Base-by-base conservation (phyloP, 2,113 vertebrate genomes). In the Pachycephala philippinensis region DNA sequence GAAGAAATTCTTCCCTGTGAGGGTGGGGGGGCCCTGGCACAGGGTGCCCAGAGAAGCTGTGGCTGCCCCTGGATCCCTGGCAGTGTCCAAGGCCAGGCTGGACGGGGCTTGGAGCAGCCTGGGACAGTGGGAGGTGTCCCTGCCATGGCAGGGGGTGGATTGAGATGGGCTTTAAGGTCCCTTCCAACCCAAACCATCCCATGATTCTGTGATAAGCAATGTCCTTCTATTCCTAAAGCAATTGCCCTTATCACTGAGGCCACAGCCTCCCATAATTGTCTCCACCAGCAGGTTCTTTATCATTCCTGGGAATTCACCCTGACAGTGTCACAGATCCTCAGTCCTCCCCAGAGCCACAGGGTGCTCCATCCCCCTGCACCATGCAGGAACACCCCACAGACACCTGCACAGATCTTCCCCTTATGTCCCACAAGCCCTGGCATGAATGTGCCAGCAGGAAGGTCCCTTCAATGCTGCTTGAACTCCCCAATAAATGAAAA, bases 41-140 rank as follows among this genome's bases (percentile, higher is more conserved):
- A 66, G 68, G 33, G 5, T 82, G 37, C 19, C 50, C 52, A 81
- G 37, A 52, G 52, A 0, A 81, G 44, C 59, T 66, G 77, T 5
- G 66, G 35, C 50, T 57, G 59, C 31, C 22, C 59, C 50, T 54
- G 49, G 26, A 50, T 59, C 77, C 37, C 15, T 65, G 77, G 10
- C 0, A 74, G 15, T 28, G 50, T 0, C 22, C 59, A 57, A 65
- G 37, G 18, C 5, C 50, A 50, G 42, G 21, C 0, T 71, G 66
- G 42, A 72, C 0, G 0, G 35, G 15, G 17, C 35, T 80, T 22
- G 66, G 66, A 64, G 26, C 64, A 47, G 0, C 40, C 56, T 63
- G 65, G 44, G 44, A 8, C 1, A 15, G 54, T 39, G 64, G 39
- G 9, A 79, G 10, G 28, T 60, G 64, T 69, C 42, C 61, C 52